A percentile compares a stretch with the other conserved stretches of the same genome.
Evolutionary conservation across 1,140 invertebrate species (phyloP).

Genomic region (Phymorhynchus buccinoides): DNA sequence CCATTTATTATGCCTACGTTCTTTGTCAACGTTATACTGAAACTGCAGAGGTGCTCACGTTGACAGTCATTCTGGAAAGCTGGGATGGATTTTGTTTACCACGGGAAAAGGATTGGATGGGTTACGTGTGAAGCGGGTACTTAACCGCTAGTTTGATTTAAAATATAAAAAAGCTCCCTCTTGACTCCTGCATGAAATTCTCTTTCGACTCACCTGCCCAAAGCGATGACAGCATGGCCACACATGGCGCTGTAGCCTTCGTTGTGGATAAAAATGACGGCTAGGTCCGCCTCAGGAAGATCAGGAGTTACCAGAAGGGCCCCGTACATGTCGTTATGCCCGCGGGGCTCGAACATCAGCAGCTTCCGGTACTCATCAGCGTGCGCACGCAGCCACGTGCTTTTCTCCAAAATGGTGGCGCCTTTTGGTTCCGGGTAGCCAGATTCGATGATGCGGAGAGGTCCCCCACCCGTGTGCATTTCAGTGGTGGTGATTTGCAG

Average conservation of each 20-base stretch:
- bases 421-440: constrained; percentile 62
- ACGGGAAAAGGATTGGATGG: no score
- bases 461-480: constrained; percentile 71
- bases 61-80: no score
- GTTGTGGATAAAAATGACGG: constrained; percentile 71
- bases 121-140: no score
- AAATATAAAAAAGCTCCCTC: no score
- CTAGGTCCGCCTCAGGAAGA: constrained; percentile 63
- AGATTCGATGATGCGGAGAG: constrained; percentile 66
- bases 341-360: constrained; percentile 70
- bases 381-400: constrained; percentile 52
- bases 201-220: constrained; percentile 65
- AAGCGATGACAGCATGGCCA: constrained; percentile 70
- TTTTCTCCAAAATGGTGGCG: constrained; percentile 65
- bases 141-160: no score
- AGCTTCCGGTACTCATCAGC: constrained; percentile 63
- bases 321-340: constrained; percentile 72
- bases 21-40: no score
- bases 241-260: constrained; percentile 73
- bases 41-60: no score
- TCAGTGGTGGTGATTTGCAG: constrained; percentile 60
- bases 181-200: no score
- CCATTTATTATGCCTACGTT: no score
- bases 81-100: no score
- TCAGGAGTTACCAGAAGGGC: constrained; percentile 63